These are phyloP conservation scores for Stegodyphus mimosarum DNA, from an alignment of 1,140 invertebrate species.

Conservation along the genomic window DNA sequence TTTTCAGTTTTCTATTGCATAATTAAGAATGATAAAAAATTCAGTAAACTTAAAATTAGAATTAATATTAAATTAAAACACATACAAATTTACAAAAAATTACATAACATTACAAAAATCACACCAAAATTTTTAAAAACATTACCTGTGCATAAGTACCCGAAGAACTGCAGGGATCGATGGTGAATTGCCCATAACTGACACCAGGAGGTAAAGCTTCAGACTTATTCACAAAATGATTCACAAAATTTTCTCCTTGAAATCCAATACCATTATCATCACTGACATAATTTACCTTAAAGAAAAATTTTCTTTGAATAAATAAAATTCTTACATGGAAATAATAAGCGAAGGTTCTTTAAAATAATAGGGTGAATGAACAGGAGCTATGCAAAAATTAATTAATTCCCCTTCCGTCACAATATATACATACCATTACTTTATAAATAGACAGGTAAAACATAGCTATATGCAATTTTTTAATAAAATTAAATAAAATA, in stretches of 20 bases:
- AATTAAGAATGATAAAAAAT: background rate
- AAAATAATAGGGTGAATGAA: no score
- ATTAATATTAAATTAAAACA: background rate
- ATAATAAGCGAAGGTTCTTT: no score
- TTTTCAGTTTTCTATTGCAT: no score
- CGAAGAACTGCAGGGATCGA: slow-evolving; percentile 40
- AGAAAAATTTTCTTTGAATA: background rate
- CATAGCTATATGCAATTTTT: no score
- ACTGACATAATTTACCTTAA: slow-evolving; percentile 50
- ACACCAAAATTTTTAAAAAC: background rate
- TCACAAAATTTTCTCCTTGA: slow-evolving; percentile 49
- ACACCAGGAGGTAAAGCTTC: slow-evolving; percentile 30
- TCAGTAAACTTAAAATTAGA: no score
- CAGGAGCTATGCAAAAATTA: no score
- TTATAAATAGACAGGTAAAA: no score
- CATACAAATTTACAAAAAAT: background rate
- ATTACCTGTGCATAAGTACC: slow-evolving; percentile 52
- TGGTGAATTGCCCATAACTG: slow-evolving; percentile 39
- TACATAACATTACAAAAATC: background rate
- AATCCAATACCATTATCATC: slow-evolving; percentile 28
- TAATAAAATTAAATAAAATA: no score
- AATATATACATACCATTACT: no score
- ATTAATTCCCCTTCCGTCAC: no score
- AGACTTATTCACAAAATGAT: slow-evolving; percentile 26
- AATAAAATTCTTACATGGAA: no score